phyloP scores from a whole-genome alignment of 2,797 vertebrate species.

The Danio jaintianensis region DNA sequence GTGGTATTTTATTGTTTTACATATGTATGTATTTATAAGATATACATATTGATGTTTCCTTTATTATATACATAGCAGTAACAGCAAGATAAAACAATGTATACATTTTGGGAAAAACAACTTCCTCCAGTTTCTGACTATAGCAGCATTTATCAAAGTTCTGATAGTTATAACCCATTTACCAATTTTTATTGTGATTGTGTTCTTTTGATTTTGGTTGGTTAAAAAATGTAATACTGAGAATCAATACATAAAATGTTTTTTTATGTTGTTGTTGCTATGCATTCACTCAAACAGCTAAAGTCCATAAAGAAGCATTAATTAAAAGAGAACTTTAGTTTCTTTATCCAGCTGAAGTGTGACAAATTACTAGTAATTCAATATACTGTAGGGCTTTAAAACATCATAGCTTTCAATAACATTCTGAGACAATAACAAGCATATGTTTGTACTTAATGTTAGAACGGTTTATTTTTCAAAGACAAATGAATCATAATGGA shows the following conservation, averaged over 20 bases:
- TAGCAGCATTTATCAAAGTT: no score
- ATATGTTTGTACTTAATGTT: background rate
- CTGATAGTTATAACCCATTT: background rate
- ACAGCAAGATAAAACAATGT: no score
- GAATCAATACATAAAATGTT: background rate
- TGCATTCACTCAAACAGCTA: background rate
- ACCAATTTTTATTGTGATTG: background rate
- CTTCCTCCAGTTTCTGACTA: no score
- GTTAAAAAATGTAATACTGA: background rate
- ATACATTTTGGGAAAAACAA: no score
- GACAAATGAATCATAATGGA: slow-evolving; percentile 6
- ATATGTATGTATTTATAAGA: no score
- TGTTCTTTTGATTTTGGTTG: background rate
- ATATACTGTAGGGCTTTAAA: background rate
- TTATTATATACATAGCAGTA: no score
- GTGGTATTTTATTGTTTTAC: no score
- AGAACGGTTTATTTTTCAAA: slow-evolving; percentile 1
- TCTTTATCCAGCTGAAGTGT: background rate
- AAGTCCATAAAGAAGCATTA: background rate
- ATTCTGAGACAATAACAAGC: background rate
- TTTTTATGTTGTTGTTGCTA: background rate
- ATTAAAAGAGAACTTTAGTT: background rate
- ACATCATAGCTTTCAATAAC: background rate
- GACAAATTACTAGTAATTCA: background rate
- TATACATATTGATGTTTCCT: no score